Percentiles rank a stretch among this genome's conserved stretches.
Conservation (phyloP, 2,797 vertebrate species). For the Sternarchorhynchus goeldii region DNA sequence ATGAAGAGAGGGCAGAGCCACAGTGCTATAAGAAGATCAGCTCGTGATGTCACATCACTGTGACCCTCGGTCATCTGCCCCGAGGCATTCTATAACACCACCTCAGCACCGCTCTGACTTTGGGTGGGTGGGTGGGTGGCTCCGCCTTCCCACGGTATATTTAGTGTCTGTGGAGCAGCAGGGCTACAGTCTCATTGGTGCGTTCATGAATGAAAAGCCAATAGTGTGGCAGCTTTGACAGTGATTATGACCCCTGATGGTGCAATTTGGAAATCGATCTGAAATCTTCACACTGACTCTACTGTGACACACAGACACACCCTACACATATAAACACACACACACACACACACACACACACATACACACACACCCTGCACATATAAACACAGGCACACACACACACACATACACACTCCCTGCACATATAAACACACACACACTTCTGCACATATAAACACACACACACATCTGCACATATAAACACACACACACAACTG, state of each 20-base stretch:
- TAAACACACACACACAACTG: background rate
- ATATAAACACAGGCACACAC: background rate
- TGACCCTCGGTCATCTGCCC: conserved; percentile 23
- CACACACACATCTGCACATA: conserved; percentile 23
- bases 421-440: conserved; percentile 18
- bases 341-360: conserved; percentile 29
- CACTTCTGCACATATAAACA: background rate
- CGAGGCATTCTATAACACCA: conserved; percentile 26
- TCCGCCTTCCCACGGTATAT: conserved; percentile 21
- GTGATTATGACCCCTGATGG: conserved; percentile 56
- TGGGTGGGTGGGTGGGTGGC: conserved; percentile 6
- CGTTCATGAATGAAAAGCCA: background rate
- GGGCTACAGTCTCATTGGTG: conserved; percentile 18
- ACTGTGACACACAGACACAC: conserved; percentile 12
- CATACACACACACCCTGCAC: conserved; percentile 24
- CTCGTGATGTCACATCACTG: background rate
- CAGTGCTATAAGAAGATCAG: background rate
- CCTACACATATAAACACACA: too few species aligned
- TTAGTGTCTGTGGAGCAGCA: conserved; percentile 17
- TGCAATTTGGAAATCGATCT: conserved; percentile 55
- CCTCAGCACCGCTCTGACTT: conserved; percentile 18
- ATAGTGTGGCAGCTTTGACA: background rate
- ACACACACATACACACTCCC: background rate
- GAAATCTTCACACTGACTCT: conserved; percentile 39
- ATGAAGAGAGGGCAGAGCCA: too few species aligned